Percentiles rank a stretch among this genome's conserved stretches.
Conservation (phyloP, 2,888 invertebrate genomes). For the Hybos culiciformis region DNA sequence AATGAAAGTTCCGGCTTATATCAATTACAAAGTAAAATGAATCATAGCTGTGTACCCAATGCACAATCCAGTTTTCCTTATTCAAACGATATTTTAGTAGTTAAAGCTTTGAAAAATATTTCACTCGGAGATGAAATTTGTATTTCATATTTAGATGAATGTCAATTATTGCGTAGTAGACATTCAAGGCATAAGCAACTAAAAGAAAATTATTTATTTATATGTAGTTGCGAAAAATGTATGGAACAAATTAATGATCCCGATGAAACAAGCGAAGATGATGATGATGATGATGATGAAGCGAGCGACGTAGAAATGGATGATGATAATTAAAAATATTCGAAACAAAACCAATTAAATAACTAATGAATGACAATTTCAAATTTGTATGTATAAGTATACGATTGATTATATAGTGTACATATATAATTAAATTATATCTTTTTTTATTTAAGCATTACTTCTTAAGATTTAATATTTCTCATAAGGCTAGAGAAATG, state of each 20-base stretch:
- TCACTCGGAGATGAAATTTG: constrained; percentile 73
- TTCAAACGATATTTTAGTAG: constrained; percentile 60
- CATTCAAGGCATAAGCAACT: constrained; percentile 63
- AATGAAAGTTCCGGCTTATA: constrained; percentile 88
- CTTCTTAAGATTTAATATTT: too few relatives aligned
- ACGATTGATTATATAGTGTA: too few relatives aligned
- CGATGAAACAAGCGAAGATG: constrained; percentile 74
- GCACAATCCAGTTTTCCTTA: constrained; percentile 73
- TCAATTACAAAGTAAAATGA: constrained; percentile 71
- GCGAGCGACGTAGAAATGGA: constrained; percentile 33
- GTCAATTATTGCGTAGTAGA: constrained; percentile 61
- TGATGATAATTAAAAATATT: too few relatives aligned
- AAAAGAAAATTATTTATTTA: constrained; percentile 67
- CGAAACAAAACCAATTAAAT: too few relatives aligned
- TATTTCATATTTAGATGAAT: constrained; percentile 83
- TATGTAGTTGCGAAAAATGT: constrained; percentile 73
- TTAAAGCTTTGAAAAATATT: constrained; percentile 60
- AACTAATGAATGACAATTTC: too few relatives aligned
- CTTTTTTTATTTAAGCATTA: too few relatives aligned
- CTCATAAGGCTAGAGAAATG: too few relatives aligned
- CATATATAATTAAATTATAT: too few relatives aligned
- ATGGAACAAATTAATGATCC: constrained; percentile 54
- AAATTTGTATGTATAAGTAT: too few relatives aligned
- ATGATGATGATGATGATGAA: constrained; percentile 43
- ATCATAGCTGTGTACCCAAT: constrained; percentile 87